Percentiles rank a stretch among this genome's conserved stretches.
Evolutionary conservation across 2,113 vertebrate species (phyloP).

Genomic region (Phrynosoma blainvillii): DNA sequence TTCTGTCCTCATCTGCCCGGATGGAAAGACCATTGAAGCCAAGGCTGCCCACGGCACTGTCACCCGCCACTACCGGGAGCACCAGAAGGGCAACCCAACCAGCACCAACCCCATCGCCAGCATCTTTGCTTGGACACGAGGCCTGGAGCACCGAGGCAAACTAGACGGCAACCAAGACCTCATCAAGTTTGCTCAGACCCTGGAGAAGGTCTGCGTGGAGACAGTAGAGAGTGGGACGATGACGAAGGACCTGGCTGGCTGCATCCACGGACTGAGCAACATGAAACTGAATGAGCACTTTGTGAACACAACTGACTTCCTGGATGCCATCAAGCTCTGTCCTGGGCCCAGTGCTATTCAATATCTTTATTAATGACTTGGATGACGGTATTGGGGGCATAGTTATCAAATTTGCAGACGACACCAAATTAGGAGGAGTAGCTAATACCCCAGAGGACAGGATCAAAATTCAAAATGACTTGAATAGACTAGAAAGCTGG

Average conservation of each 20-base stretch:
- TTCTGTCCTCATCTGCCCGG: conserved; percentile 94
- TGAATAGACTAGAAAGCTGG: too few relatives aligned
- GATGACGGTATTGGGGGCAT: too few relatives aligned
- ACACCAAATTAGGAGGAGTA: too few relatives aligned
- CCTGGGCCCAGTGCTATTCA: too few relatives aligned
- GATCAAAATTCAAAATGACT: too few relatives aligned
- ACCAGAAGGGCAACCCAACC: conserved; percentile 96
- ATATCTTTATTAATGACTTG: too few relatives aligned
- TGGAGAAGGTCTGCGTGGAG: conserved; percentile 93
- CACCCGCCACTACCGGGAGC: conserved; percentile 96
- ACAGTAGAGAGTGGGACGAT: conserved; percentile 94
- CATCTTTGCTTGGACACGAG: conserved; percentile 96
- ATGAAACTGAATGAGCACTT: conserved; percentile 95
- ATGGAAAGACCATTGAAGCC: conserved; percentile 96
- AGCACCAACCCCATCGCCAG: conserved; percentile 98
- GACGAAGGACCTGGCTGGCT: conserved; percentile 98
- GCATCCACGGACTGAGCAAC: conserved; percentile 93
- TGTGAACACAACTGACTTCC: conserved; percentile 97
- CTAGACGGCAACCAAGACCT: conserved; percentile 91
- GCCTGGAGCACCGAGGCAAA: conserved; percentile 94
- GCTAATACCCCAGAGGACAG: too few relatives aligned
- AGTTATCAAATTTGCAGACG: too few relatives aligned
- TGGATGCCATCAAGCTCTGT: conserved; percentile 98
- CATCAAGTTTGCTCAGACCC: conserved; percentile 90
- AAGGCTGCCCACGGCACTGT: conserved; percentile 96